A percentile compares a stretch with the other conserved stretches of the same genome.
phyloP scores from a whole-genome alignment of 2,797 vertebrate species.

The Syndactyla subalaris region DNA sequence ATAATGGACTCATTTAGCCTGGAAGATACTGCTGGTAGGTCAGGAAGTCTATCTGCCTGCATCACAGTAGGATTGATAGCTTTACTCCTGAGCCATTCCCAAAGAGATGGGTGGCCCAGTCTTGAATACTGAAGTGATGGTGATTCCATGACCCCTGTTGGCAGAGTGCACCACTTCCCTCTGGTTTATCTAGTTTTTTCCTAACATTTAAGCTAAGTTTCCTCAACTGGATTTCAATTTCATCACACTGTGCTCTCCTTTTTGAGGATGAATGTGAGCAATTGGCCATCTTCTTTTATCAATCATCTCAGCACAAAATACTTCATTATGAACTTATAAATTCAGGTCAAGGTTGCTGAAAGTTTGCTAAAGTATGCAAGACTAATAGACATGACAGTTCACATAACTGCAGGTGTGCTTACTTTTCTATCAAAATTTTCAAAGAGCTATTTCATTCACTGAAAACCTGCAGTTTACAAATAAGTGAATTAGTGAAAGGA shows the following conservation, averaged over 20 bases:
- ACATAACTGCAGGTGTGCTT: background rate
- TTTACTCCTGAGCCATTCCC: slow-evolving; percentile 7
- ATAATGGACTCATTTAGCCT: slow-evolving; percentile 39
- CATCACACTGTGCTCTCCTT: background rate
- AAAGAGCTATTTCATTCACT: background rate
- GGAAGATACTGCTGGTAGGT: slow-evolving; percentile 13
- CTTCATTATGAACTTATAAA: background rate
- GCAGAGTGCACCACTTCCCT: background rate
- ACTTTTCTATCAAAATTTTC: background rate
- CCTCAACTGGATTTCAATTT: background rate
- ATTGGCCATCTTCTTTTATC: background rate
- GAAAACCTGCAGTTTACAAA: background rate
- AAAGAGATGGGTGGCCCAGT: slow-evolving; percentile 33
- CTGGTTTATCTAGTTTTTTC: background rate
- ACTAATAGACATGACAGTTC: background rate
- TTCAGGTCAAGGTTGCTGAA: background rate
- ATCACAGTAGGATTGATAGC: slow-evolving; percentile 16
- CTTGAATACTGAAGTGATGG: background rate
- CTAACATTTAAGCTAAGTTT: background rate
- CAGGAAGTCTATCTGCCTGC: slow-evolving; percentile 1
- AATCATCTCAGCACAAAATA: background rate
- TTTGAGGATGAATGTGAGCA: background rate
- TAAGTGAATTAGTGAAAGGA: background rate
- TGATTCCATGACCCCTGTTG: slow-evolving; percentile 22
- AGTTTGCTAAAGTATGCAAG: background rate